Evolutionary conservation across 2,797 vertebrate genomes (phyloP).

Genomic region (Sus cebifrons): DNA sequence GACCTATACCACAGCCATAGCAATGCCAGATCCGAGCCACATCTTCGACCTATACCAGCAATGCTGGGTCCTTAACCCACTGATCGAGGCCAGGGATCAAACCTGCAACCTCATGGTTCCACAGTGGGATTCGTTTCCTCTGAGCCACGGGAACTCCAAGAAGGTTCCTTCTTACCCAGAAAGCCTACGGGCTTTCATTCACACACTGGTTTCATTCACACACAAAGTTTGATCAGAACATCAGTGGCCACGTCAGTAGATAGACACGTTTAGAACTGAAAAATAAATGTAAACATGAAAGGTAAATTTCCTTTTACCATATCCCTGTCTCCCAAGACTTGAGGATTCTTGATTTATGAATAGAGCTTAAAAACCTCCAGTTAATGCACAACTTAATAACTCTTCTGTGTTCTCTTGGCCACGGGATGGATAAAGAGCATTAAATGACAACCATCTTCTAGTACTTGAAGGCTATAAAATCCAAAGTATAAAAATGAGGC

Average conservation of each 20-base stretch:
- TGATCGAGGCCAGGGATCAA: too few species aligned
- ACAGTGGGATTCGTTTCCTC: too few species aligned
- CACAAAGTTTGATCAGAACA: background rate
- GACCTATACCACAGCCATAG: too few species aligned
- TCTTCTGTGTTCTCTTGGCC: constrained; percentile 12
- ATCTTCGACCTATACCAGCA: too few species aligned
- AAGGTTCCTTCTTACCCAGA: background rate
- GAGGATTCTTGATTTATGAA: constrained; percentile 43
- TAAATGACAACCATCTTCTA: constrained; percentile 46
- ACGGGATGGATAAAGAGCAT: constrained; percentile 34
- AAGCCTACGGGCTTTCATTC: background rate
- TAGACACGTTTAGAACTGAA: background rate
- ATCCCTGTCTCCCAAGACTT: background rate
- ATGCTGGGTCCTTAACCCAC: too few species aligned
- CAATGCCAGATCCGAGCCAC: too few species aligned
- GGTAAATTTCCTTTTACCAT: constrained; percentile 9
- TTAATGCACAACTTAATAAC: constrained; percentile 26
- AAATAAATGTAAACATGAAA: background rate
- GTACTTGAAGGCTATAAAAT: constrained; percentile 59
- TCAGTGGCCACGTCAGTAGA: background rate
- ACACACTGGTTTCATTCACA: background rate
- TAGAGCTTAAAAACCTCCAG: constrained; percentile 35
- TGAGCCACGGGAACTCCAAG: background rate
- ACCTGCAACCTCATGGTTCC: too few species aligned
- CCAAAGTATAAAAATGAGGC: constrained; percentile 67